Evolutionary conservation across 2,888 invertebrate species (phyloP).

Genomic region (Gymnosoma rotundatum): DNA sequence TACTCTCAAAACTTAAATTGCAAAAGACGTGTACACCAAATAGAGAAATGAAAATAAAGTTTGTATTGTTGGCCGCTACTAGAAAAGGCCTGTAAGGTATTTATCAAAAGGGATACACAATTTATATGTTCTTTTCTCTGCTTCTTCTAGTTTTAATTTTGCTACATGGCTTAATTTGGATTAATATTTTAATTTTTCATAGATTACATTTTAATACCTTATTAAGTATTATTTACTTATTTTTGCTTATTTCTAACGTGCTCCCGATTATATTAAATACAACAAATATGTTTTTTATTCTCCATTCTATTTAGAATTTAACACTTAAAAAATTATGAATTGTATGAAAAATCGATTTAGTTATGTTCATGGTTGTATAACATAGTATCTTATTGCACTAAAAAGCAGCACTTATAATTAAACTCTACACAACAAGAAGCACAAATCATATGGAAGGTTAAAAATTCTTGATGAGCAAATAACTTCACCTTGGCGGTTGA

Average conservation of each 20-base stretch:
- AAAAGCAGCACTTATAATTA: conserved; percentile 31
- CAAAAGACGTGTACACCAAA: not conserved
- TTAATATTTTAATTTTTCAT: not conserved
- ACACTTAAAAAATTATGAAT: conserved; percentile 47
- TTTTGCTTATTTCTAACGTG: not conserved
- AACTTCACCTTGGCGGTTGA: too few species aligned
- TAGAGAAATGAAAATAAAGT: conserved; percentile 7
- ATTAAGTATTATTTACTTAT: not conserved
- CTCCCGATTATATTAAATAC: not conserved
- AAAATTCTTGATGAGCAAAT: too few species aligned
- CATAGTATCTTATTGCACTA: rapidly evolving
- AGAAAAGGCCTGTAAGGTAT: conserved; percentile 32
- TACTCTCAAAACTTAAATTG: not conserved
- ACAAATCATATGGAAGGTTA: too few species aligned
- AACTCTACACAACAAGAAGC: not conserved
- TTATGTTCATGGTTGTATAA: conserved; percentile 41
- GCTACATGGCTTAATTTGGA: conserved; percentile 5
- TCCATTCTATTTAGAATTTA: conserved; percentile 39
- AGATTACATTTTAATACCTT: not conserved
- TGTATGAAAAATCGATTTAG: conserved; percentile 59
- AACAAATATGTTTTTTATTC: conserved; percentile 23
- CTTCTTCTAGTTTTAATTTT: conserved; percentile 31
- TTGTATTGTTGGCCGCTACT: conserved; percentile 34
- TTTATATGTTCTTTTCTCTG: conserved; percentile 57
- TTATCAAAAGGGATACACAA: conserved; percentile 66